Base-by-base conservation (phyloP, 2,888 invertebrate genomes). In the Volucella inflata region DNA sequence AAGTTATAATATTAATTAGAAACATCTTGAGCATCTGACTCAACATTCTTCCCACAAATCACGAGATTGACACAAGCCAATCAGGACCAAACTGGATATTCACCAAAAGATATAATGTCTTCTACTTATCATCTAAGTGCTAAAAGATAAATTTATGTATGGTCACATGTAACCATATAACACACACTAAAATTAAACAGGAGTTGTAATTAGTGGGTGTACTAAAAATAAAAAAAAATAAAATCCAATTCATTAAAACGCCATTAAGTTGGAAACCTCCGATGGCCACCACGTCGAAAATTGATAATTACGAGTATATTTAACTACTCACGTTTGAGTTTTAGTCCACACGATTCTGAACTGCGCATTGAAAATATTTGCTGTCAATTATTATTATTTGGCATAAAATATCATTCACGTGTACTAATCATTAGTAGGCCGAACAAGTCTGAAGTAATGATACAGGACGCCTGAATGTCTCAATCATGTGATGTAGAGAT, bases 401-500 rank as follows among this genome's bases (percentile, higher is more conserved):
- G 16, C n/a, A 59, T 42, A 57, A 14, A 30, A 30, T 30, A 6
- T 30, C 30, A 30, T 30, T 30, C 30, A 30, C 6, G 30, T 12
- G 30, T 21, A 53, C 36, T 14, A 38, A 10, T 9, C 11, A 57
- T 57, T 57, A 57, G 40, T 40, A 57, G 17, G 14, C 57, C 16
- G 40, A 57, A 10, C 40, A 6, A 40, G 40, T 16, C 14, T 30
- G 16, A 40, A 40, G 8, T 40, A 40, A 42, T 59, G 17, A 17
- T 17, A 30, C 30, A 17, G 59, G 40, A 17, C 59, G 42, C 59
- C 42, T 12, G 40, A 59, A 48, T 53, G 46, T 46, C 48, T 57
- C 30, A 30, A 30, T 71, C 78, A 78, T 78, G 71, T 71, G 71
- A 71, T 62, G 10, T 16, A 8, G 17, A 65, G 51, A 51, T 72